Evolutionary conservation across 2,797 vertebrate genomes (phyloP), one percentile per base, ranked within the genome.

Genomic region (Graptemys geographica): DNA sequence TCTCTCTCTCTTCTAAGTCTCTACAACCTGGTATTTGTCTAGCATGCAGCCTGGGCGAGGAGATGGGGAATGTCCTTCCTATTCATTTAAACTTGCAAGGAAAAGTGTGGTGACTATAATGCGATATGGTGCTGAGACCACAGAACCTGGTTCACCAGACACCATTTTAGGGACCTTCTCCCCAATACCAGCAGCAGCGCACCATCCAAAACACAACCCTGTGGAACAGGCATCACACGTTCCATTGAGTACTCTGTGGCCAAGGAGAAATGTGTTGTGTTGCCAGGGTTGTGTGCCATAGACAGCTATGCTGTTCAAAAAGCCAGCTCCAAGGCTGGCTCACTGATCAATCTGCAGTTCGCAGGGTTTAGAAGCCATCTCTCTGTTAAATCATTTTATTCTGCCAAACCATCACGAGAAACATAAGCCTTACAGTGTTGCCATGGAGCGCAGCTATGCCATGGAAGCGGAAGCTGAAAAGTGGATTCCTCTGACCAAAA

Each of bases 391-490:
- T 95, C 92, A 88, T 94, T 97, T 51, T 74, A 93, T 79, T 95
- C 97, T 97, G 96, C 97, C 98, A 98, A 97, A 94, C 93, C 92
- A 95, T 95, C 97, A 96, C 90, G 93, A 97, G 97, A 97, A 89
- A 96, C 93, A 84, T 94, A 96, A 96, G 96, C 92, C 83, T 83
- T 7, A 51, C 92, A 27, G 96, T 90, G 93, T 98, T 97, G 96
- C 97, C 84, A 74, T 95, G 91, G 94, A 97, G 95, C 83, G 6
- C 88, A 89, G 95, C 97, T 97, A 90, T 49, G 95, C 93, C 65
- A 44, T 13, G 31, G 86, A 59, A 79, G 83, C 62, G 41, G 93
- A 88, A 95, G 95, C 59, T 47, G 6, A 55, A 59, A 33, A 28
- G 95, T 88, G 21, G 51, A 89, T 90, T 94, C 93, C 88, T 90